Conservation (phyloP, 2,797 vertebrate species). For the Bothrops alternatus region DNA sequence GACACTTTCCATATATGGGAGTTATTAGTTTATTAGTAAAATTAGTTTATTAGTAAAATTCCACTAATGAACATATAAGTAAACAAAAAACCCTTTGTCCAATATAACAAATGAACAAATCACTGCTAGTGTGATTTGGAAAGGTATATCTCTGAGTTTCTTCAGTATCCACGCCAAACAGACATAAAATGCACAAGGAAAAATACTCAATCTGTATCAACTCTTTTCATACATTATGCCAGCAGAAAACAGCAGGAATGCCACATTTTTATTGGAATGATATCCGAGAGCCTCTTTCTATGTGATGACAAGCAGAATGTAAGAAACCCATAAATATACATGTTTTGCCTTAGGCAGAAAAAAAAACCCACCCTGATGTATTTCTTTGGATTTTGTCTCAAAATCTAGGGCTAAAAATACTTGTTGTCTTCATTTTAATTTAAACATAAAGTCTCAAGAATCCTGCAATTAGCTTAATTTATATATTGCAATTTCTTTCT, state of each 20-base stretch:
- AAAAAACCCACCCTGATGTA: not conserved
- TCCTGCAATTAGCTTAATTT: not conserved
- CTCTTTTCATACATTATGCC: not conserved
- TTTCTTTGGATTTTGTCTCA: not conserved
- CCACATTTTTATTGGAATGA: not conserved
- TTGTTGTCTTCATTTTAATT: not conserved
- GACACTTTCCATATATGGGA: slow-evolving; percentile 2
- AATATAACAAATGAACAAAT: not conserved
- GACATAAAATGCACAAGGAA: not conserved
- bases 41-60: not conserved
- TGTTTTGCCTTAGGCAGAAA: not conserved
- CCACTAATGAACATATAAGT: not conserved
- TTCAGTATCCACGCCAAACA: not conserved
- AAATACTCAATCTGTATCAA: not conserved
- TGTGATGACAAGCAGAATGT: not conserved
- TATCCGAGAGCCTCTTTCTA: not conserved
- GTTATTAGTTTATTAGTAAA: not conserved
- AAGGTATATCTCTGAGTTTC: not conserved
- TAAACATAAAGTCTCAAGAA: not conserved
- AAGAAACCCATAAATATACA: not conserved
- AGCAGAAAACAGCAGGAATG: not conserved
- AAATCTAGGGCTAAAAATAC: not conserved
- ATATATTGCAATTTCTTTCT: not conserved
- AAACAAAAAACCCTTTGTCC: too few species aligned
- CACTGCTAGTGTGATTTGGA: not conserved